These are phyloP conservation scores for Chymomyza procnemis DNA, from an alignment of 2,888 invertebrate genomes.

Conservation along the genomic window DNA sequence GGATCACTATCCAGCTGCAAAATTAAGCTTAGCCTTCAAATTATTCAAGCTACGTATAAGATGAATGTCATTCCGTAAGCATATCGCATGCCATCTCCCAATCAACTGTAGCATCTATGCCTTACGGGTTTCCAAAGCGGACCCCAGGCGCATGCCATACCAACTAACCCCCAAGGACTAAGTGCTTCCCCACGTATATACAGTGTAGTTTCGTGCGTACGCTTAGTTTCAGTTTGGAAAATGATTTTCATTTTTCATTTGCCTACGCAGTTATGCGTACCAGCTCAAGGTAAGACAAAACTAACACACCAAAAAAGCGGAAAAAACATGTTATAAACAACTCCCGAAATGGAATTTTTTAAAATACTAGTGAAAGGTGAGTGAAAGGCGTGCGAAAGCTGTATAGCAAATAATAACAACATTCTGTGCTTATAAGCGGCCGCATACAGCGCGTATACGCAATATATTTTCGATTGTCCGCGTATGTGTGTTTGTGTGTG, in stretches of 20 bases:
- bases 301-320: background rate
- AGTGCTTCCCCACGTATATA: background rate
- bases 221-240: constrained; percentile 5
- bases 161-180: background rate
- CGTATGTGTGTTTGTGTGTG: no score
- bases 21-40: background rate
- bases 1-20: background rate
- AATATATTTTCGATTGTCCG: background rate
- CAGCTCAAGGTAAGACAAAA: no score
- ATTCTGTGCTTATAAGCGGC: background rate
- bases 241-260: constrained; percentile 7
- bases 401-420: background rate
- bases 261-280: background rate
- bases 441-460: background rate
- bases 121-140: background rate
- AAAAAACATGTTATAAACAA: background rate
- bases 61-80: background rate
- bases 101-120: background rate
- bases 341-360: background rate
- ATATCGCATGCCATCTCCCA: background rate
- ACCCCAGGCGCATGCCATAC: background rate
- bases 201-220: background rate
- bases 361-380: background rate
- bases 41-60: background rate
- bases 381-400: background rate